Percentiles rank a stretch among this genome's conserved stretches.
Conservation (phyloP, 30 jellyfish, hydroid and myxozoan genomes). For the Mastigias papua region DNA sequence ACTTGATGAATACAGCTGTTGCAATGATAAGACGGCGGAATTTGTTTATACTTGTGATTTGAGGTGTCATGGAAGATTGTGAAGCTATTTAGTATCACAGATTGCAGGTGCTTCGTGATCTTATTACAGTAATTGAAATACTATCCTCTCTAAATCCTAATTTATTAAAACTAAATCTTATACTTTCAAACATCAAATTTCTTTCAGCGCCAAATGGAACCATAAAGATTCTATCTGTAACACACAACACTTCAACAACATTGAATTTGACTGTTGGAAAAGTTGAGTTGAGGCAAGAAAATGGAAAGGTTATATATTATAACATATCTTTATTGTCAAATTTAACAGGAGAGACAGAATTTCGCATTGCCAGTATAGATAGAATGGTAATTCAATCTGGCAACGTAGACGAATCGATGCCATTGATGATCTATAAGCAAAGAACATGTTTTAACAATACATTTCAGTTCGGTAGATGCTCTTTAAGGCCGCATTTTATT, state of each 20-base stretch:
- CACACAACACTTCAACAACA: conserved; percentile 24
- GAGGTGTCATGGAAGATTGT: too few relatives aligned
- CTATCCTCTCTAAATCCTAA: too few relatives aligned
- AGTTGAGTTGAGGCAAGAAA: conserved; percentile 39
- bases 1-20: too few relatives aligned
- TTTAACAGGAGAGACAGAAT: background rate
- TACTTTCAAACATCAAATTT: background rate
- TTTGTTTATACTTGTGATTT: too few relatives aligned
- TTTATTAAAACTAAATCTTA: too few relatives aligned
- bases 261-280: conserved; percentile 44
- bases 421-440: background rate
- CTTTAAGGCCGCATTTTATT: background rate
- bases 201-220: conserved; percentile 36
- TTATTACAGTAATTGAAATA: too few relatives aligned
- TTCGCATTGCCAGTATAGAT: background rate
- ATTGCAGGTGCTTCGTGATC: too few relatives aligned
- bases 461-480: background rate
- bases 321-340: conserved; percentile 15
- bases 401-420: background rate
- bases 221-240: background rate
- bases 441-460: background rate
- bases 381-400: background rate
- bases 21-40: too few relatives aligned
- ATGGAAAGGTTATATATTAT: conserved; percentile 52
- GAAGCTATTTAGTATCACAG: too few relatives aligned